Evolutionary conservation across 2,888 invertebrate species (phyloP), one percentile per base, ranked within the genome.

Genomic region (Deladenus siricidicola): DNA sequence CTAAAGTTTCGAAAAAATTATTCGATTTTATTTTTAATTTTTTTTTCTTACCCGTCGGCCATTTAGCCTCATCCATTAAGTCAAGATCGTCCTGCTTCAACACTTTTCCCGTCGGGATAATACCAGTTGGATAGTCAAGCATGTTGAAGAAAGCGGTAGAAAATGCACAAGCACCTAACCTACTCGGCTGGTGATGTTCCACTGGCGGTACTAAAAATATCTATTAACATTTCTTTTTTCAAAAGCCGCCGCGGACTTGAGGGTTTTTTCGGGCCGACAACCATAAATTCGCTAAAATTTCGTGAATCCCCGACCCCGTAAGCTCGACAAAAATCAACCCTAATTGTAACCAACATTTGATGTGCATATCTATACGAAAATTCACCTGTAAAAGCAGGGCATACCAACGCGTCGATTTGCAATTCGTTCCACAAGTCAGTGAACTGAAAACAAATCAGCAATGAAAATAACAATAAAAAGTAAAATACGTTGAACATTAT

Each of bases 51-150:
- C 74, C 74, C 29, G 67, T 65, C 3, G 67, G 65, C 60, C 68
- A 74, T 14, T 66, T 52, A 6, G 57, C 66, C 43, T 76, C 72
- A 30, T 53, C 53, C 29, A 28, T 30, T 14, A 53, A 39, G 34
- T 34, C 8, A n/a, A 34, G 55, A 21, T 72, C 70, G 50, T 76
- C 75, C 26, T 71, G 67, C n/a, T 64, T 49, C 4, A 65, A 72
- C 3, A 72, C 79, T 23, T 65, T 70, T 8, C 78, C 80, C 43
- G 79, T 71, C 4, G 80, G 80, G 2, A 81, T 75, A 8, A 79
- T 73, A 8, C 80, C 80, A 28, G 77, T 74, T 0, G 81, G 80
- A 47, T 78, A 79, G 68, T 81, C 79, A 8, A 80, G 65, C 54
- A 79, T 56, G 57, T 80, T 80, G 69, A 68, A 81, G n/a, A 80